These are phyloP conservation scores for Holacanthella duospinosa DNA, from an alignment of 2,888 invertebrate species.

Conservation along the genomic window DNA sequence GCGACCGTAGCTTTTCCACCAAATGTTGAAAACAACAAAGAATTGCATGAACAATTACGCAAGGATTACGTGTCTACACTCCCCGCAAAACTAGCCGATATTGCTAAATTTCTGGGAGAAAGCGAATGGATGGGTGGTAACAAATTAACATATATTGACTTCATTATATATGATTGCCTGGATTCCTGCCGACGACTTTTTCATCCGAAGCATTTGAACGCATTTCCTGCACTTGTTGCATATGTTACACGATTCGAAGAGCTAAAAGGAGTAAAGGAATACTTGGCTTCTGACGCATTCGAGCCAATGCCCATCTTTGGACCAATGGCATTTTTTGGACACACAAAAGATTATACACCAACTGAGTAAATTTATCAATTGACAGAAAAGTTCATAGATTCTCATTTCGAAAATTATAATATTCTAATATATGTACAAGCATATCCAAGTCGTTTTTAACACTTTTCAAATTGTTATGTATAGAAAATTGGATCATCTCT, in stretches of 20 bases:
- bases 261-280: background rate
- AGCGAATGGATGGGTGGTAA: background rate
- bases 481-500: too few species aligned
- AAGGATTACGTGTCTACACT: background rate
- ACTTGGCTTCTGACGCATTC: too few species aligned
- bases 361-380: too few species aligned
- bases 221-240: background rate
- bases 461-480: too few species aligned
- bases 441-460: too few species aligned
- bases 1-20: background rate
- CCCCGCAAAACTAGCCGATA: background rate
- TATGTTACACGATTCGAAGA: background rate
- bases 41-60: background rate
- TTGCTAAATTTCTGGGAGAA: slow-evolving; percentile 4
- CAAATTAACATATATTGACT: background rate
- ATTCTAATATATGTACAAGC: too few species aligned
- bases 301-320: too few species aligned
- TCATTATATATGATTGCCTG: background rate
- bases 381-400: too few species aligned
- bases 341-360: too few species aligned
- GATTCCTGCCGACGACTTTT: background rate
- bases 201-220: background rate
- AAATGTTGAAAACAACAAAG: background rate
- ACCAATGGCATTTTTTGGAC: too few species aligned
- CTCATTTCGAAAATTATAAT: too few species aligned